Base-by-base conservation (phyloP, 2,113 vertebrate species). In the Salvelinus fontinalis region DNA sequence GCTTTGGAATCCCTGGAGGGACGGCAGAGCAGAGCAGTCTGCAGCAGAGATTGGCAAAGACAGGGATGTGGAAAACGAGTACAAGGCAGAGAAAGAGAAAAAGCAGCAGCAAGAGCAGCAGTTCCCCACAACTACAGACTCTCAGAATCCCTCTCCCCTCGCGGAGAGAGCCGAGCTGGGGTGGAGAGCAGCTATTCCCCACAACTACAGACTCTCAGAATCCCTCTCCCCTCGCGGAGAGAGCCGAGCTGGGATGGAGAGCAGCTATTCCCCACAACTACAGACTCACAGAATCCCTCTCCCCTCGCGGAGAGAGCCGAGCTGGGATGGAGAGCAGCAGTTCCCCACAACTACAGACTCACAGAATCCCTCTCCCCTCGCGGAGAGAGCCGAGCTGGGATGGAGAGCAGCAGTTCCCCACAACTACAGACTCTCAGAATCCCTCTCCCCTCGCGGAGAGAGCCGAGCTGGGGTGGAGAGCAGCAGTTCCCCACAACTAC, bases 1-100 rank as follows among this genome's bases (percentile, higher is more conserved):
- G 75, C 75, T 70, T 89, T 90, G 2, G 34, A 84, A 85, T 86
- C 85, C 83, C 79, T 71, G 73, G 83, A 81, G 79, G 80, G 78
- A 81, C 24, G 14, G 74, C 74, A 67, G 29, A 22, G 48, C 27
- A 39, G 27, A 68, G 67, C 29, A 34, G 29, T 20, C 26, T 44
- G 39, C 39, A 11, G 9, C 39, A 44, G 39, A 12, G 39, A 44
- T 9, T 11, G 8, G 39, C 9, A 44, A 83, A 84, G 75, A 65
- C 76, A 80, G 70, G 67, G n/a, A 77, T 57, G 49, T 70, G 79
- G 72, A 75, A 67, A 85, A 18, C 71, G 22, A 83, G 76, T 24
- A 73, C 59, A 76, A 66, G 69, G 66, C 68, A 57, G 26, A 34
- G 24, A 62, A 71, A n/a, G 71, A 2, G n/a, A 78, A 31, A 1